Conservation (phyloP, 2,113 vertebrate genomes). For the Vombatus ursinus region DNA sequence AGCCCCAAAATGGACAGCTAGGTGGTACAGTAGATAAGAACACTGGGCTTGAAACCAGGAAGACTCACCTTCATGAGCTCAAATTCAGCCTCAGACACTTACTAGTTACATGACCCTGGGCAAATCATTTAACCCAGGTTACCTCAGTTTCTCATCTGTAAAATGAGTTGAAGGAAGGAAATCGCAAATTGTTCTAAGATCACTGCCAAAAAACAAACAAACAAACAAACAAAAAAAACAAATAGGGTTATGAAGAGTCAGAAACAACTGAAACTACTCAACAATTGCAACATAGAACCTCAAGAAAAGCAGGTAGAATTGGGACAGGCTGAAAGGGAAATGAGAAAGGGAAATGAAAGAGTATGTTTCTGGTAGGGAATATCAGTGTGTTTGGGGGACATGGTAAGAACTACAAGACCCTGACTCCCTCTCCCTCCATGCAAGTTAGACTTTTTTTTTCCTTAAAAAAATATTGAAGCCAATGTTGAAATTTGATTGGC, state of each 20-base stretch:
- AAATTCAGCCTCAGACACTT: not conserved
- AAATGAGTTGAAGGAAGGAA: not conserved
- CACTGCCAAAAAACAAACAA: not conserved
- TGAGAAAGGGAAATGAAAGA: too few relatives aligned
- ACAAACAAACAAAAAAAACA: too few relatives aligned
- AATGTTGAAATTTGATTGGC: not conserved
- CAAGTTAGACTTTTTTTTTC: not conserved
- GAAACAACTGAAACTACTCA: not conserved
- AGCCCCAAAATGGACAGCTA: not conserved
- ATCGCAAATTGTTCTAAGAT: not conserved
- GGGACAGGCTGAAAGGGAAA: not conserved
- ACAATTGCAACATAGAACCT: not conserved
- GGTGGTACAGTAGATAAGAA: not conserved
- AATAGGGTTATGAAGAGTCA: not conserved
- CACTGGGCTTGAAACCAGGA: not conserved
- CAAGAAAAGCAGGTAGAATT: not conserved
- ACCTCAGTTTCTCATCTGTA: not conserved
- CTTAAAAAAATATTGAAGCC: not conserved
- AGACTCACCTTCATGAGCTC: not conserved
- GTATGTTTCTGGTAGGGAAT: not conserved
- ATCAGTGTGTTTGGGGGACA: not conserved
- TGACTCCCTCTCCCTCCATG: not conserved
- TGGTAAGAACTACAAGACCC: fast-evolving
- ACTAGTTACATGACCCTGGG: not conserved
- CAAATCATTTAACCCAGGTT: not conserved